Base-by-base conservation (phyloP, 2,888 invertebrate genomes). In the Neria commutata region DNA sequence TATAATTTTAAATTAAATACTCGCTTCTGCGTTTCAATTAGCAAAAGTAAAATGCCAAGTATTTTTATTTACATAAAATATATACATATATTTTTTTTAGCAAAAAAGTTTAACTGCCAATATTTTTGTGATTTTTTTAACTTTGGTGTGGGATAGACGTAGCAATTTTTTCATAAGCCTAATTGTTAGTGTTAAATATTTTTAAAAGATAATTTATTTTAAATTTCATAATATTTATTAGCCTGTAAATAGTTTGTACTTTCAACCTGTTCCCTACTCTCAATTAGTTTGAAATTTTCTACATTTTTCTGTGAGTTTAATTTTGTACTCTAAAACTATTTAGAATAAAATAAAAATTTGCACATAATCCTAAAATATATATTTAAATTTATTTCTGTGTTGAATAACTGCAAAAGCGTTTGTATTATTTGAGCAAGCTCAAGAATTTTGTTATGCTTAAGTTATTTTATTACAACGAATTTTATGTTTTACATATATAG, bases 101-200 rank as follows among this genome's bases (percentile, higher is more conserved):
- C 51, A 29, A 45, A 37, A 47, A 67, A 72, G 70, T 70, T 70
- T 69, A 73, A 74, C 76, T 75, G 75, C 75, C 75, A 76, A 76
- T 71, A 69, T 70, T 71, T 47, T 69, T 72, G 74, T 76, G 74
- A 75, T 65, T 65, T 61, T 56, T 52, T 58, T 64, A 60, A 33
- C 51, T 61, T 52, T 51, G 54, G 54, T 55, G 54, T 55, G 42
- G 42, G 42, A 4, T 42, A 37, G 37, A 37, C 6, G n/a, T 14
- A 37, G 11, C 6, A 14, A 37, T 37, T n/a, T n/a, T 37, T 37
- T n/a, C 4, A 37, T 37, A 37, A 37, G 16, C 37, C 6, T 37
- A 14, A 14, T n/a, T 37, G 16, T 37, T 14, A 37, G n/a, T 37
- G n/a, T n/a, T 37, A 37, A 14, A 37, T 37, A 37, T 37, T 4